Conservation (phyloP, 2,797 vertebrate genomes). For the Arrhamphus sclerolepis region DNA sequence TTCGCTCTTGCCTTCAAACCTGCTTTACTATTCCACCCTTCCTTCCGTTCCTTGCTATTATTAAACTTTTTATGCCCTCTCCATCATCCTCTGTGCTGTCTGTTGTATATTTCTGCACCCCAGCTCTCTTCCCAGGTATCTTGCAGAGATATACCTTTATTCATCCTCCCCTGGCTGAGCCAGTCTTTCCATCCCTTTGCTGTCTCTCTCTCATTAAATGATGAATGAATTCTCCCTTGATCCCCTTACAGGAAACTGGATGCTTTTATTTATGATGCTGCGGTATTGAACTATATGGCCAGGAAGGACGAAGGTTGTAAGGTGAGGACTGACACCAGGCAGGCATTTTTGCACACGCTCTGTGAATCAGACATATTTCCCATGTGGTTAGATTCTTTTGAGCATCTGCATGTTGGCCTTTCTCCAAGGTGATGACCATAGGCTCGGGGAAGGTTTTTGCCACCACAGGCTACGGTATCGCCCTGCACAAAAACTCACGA, state of each 20-base stretch:
- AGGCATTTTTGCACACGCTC: constrained; percentile 5
- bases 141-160: constrained; percentile 40
- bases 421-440: constrained; percentile 88
- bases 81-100: constrained; percentile 39
- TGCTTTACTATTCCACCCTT: constrained; percentile 58
- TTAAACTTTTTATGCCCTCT: constrained; percentile 60
- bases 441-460: constrained; percentile 95
- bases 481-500: constrained; percentile 93
- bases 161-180: constrained; percentile 30
- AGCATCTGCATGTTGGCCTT: constrained; percentile 34
- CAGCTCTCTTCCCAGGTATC: constrained; percentile 46
- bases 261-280: constrained; percentile 94
- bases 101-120: constrained; percentile 43
- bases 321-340: constrained; percentile 78
- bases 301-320: constrained; percentile 96
- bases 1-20: constrained; percentile 44
- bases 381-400: constrained; percentile 1
- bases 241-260: constrained; percentile 88
- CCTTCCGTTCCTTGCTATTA: constrained; percentile 55
- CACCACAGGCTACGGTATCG: constrained; percentile 94
- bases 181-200: constrained; percentile 30
- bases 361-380: constrained; percentile 10
- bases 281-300: constrained; percentile 95
- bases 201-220: constrained; percentile 60
- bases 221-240: constrained; percentile 67